phyloP scores from a whole-genome alignment of 2,888 invertebrate genomes.

The Acanthoscelides obtectus region DNA sequence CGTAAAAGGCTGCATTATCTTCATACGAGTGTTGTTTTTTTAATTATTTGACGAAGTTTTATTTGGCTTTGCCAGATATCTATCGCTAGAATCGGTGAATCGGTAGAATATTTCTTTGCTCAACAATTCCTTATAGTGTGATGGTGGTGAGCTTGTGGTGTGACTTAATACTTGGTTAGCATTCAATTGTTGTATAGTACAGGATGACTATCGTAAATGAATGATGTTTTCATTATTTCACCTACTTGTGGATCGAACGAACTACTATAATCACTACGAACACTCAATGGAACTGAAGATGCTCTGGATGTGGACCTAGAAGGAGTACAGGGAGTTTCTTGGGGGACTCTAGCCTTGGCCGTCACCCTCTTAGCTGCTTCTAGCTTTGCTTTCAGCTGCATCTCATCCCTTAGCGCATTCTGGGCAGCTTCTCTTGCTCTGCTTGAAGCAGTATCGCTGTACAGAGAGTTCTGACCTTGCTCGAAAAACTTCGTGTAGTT shows the following conservation, averaged over 20 bases:
- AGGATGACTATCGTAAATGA: no score
- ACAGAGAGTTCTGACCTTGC: conserved; percentile 69
- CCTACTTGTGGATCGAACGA: conserved; percentile 54
- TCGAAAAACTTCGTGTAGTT: conserved; percentile 66
- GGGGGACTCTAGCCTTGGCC: conserved; percentile 14
- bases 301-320: conserved; percentile 7
- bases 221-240: neutral
- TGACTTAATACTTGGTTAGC: no score
- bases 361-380: conserved; percentile 55
- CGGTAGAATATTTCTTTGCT: no score
- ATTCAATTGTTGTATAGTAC: no score
- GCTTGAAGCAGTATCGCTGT: conserved; percentile 72
- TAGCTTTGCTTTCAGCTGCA: conserved; percentile 56
- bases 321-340: conserved; percentile 18
- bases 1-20: no score
- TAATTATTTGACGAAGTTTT: no score
- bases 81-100: no score
- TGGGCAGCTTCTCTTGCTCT: conserved; percentile 73
- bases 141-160: no score
- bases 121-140: no score
- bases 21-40: no score
- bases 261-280: conserved; percentile 28
- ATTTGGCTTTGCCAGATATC: no score
- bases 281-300: conserved; percentile 17
- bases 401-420: conserved; percentile 64